Evolutionary conservation across 2,888 invertebrate species (phyloP).

Genomic region (Arrhopalites spinosus): DNA sequence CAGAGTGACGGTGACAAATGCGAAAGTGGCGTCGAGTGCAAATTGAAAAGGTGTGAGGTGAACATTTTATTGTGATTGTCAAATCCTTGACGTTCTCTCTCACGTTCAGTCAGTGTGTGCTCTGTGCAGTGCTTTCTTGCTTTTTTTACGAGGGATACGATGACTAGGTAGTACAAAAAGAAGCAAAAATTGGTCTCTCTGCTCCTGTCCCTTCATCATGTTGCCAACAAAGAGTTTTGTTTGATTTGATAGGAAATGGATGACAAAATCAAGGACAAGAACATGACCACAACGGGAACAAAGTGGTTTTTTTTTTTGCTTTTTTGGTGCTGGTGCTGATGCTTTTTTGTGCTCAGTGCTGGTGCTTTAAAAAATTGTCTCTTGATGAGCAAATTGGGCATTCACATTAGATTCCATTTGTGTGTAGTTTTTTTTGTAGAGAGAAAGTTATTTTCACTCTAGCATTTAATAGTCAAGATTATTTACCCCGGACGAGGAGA

Average conservation of each 20-base stretch:
- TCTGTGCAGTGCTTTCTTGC: no score
- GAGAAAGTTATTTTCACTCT: not conserved
- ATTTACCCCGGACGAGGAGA: slow-evolving; percentile 61
- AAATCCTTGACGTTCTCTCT: no score
- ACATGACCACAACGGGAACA: slow-evolving; percentile 9
- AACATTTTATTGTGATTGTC: no score
- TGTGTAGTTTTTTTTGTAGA: not conserved
- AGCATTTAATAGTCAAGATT: not conserved
- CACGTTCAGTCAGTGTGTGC: no score
- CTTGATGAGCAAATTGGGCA: not conserved
- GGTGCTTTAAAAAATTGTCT: not conserved
- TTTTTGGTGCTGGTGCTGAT: not conserved
- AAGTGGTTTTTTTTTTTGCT: not conserved
- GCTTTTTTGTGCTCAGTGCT: not conserved
- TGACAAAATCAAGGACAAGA: slow-evolving; percentile 18
- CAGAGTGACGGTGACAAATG: no score
- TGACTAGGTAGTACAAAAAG: no score
- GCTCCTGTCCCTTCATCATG: no score
- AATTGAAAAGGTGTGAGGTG: no score
- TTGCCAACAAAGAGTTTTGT: no score
- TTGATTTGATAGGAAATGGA: slow-evolving; percentile 19
- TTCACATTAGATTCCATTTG: not conserved
- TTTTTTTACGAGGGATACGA: no score
- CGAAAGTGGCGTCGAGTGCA: no score
- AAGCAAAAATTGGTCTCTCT: no score